Conservation (phyloP, 2,113 vertebrate genomes). For the Halcyon senegalensis region DNA sequence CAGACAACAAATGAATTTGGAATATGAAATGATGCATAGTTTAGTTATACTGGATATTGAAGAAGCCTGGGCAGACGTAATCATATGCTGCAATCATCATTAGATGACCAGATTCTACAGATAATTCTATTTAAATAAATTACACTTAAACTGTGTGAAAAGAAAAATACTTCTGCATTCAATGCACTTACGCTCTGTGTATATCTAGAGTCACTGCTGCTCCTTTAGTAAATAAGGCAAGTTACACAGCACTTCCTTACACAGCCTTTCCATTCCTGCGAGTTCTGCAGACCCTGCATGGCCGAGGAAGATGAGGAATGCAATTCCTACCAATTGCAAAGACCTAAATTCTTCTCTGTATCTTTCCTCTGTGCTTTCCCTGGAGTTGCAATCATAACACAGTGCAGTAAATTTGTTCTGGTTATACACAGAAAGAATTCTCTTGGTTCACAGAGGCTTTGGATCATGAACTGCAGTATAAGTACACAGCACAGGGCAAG, state of each 20-base stretch:
- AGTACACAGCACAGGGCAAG: background rate
- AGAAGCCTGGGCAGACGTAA: slow-evolving; percentile 33
- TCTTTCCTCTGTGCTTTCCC: background rate
- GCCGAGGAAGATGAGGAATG: background rate
- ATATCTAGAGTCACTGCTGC: background rate
- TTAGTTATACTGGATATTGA: slow-evolving; percentile 2
- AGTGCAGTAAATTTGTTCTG: background rate
- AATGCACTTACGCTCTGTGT: background rate
- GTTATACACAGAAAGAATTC: background rate
- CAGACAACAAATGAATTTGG: background rate
- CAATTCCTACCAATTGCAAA: background rate
- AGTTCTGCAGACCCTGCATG: background rate
- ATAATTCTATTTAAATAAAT: slow-evolving; percentile 56
- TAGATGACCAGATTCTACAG: slow-evolving; percentile 53
- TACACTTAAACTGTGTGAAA: slow-evolving; percentile 39
- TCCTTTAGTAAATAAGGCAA: background rate
- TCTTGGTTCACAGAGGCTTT: background rate
- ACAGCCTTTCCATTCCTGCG: background rate
- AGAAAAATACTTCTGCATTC: background rate
- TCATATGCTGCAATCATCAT: slow-evolving; percentile 29
- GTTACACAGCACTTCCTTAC: background rate
- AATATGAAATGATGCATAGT: background rate
- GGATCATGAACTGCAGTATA: background rate
- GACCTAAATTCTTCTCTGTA: background rate
- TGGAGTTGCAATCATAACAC: background rate